Conservation (phyloP, 2,888 invertebrate genomes). For the Quadriops clusia region DNA sequence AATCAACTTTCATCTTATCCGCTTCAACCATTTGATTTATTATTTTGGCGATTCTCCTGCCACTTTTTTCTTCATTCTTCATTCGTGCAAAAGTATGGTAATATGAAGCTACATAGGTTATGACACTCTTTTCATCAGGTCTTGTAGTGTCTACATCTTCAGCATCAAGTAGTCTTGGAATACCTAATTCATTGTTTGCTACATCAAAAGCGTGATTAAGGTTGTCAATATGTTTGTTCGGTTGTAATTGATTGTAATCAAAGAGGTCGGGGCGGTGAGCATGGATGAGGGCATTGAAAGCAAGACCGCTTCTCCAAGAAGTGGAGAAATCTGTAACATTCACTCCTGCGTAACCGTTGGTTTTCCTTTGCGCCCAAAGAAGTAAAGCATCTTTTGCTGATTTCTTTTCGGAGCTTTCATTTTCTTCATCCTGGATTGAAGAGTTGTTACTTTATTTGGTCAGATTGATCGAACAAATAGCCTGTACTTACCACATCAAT, state of each 20-base stretch:
- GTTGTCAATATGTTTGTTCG: slow-evolving; percentile 81
- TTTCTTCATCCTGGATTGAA: slow-evolving; percentile 70
- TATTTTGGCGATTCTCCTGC: slow-evolving; percentile 93
- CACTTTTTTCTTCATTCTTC: slow-evolving; percentile 98
- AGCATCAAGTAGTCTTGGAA: slow-evolving; percentile 85
- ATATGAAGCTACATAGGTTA: slow-evolving; percentile 97
- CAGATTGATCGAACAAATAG: not conserved
- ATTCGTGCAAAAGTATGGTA: slow-evolving; percentile 98
- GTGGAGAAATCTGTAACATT: slow-evolving; percentile 82
- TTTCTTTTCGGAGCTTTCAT: slow-evolving; percentile 93
- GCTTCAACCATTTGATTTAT: slow-evolving; percentile 93
- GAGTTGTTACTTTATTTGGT: not conserved
- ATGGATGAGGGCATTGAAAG: slow-evolving; percentile 97
- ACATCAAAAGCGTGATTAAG: slow-evolving; percentile 96
- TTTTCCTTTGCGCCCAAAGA: slow-evolving; percentile 97
- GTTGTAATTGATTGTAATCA: slow-evolving; percentile 70
- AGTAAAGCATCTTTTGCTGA: slow-evolving; percentile 97
- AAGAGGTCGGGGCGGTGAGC: slow-evolving; percentile 94
- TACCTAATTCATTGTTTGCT: slow-evolving; percentile 85
- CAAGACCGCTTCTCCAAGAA: slow-evolving; percentile 93
- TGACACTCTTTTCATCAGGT: slow-evolving; percentile 96
- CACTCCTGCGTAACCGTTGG: slow-evolving; percentile 84
- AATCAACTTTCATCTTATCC: slow-evolving; percentile 82
- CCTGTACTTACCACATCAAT: slow-evolving; percentile 76
- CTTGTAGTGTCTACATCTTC: slow-evolving; percentile 90